Conservation (phyloP, 2,797 vertebrate species). For the Tinamus major region DNA sequence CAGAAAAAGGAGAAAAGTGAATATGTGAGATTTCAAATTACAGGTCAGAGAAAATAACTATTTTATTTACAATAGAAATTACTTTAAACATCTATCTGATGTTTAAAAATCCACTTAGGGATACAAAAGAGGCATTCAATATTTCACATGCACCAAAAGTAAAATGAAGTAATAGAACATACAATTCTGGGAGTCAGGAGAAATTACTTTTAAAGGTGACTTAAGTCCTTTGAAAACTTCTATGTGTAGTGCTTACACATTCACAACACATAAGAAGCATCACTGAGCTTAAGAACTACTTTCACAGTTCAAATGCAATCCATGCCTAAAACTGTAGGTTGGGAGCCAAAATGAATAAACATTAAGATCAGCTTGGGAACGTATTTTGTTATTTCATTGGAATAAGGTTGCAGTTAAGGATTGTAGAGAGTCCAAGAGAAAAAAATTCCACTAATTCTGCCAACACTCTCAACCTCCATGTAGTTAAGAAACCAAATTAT, state of each 20-base stretch:
- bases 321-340: background rate
- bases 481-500: background rate
- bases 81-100: background rate
- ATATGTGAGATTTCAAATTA: background rate
- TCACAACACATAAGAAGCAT: background rate
- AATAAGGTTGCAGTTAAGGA: background rate
- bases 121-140: background rate
- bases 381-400: background rate
- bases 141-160: background rate
- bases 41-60: background rate
- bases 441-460: background rate
- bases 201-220: background rate
- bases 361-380: background rate
- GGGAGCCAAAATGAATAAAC: background rate
- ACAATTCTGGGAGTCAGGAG: background rate
- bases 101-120: background rate
- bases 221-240: background rate
- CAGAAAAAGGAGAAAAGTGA: background rate
- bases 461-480: fast-evolving
- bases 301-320: background rate
- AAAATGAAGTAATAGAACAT: background rate
- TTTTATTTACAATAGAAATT: background rate
- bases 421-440: background rate
- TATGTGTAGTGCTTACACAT: background rate
- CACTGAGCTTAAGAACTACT: background rate